These are phyloP conservation scores for Cyclina sinensis DNA, from an alignment of 1,140 invertebrate species.

Conservation along the genomic window DNA sequence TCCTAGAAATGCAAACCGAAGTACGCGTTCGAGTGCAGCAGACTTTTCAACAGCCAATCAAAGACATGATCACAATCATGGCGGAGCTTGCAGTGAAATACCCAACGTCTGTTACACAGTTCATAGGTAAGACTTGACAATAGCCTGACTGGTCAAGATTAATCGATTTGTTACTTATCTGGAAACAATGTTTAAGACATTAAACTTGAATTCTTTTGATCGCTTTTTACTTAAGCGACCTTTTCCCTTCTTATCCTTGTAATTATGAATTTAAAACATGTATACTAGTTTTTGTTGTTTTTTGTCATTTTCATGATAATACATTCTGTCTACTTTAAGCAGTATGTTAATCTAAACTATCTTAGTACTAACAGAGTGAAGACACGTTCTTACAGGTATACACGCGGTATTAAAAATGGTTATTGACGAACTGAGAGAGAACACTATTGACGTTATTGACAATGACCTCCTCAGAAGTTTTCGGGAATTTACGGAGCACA, in stretches of 20 bases:
- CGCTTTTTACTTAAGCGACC: too few relatives aligned
- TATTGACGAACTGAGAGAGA: constrained; percentile 47
- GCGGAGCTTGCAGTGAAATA: constrained; percentile 19
- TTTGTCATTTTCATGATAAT: too few relatives aligned
- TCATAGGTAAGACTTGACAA: constrained; percentile 48
- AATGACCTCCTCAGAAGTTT: constrained; percentile 21
- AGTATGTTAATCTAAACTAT: too few relatives aligned
- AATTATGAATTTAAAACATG: too few relatives aligned
- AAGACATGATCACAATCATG: constrained; percentile 50
- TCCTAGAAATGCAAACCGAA: constrained; percentile 49
- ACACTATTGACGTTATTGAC: constrained; percentile 24
- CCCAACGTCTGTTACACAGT: constrained; percentile 42
- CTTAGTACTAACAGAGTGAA: too few relatives aligned
- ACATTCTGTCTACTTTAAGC: too few relatives aligned
- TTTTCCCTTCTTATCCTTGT: too few relatives aligned
- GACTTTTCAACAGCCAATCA: constrained; percentile 20
- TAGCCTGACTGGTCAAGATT: too few relatives aligned
- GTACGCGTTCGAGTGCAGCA: neutral
- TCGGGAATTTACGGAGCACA: constrained; percentile 34
- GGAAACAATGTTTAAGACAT: too few relatives aligned
- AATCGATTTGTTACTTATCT: too few relatives aligned
- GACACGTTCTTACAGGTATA: constrained; percentile 26
- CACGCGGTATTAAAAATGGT: constrained; percentile 34
- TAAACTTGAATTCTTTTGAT: too few relatives aligned
- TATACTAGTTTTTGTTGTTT: too few relatives aligned